Evolutionary conservation across 1,140 invertebrate species (phyloP).

Genomic region (Pseudomyrmex flavicornis): DNA sequence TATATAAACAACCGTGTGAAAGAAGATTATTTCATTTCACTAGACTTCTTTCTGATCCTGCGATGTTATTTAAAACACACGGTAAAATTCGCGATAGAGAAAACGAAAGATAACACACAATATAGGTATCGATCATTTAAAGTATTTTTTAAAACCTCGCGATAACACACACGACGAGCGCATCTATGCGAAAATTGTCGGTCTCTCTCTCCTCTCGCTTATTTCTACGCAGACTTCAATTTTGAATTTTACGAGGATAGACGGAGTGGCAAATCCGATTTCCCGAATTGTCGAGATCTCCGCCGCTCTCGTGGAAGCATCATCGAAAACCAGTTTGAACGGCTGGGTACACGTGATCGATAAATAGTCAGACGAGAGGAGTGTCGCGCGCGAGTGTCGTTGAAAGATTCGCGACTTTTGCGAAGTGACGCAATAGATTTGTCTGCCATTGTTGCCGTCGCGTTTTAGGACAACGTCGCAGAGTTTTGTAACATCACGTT

Average conservation of each 20-base stretch:
- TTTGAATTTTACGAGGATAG: slow-evolving; percentile 59
- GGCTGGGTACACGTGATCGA: slow-evolving; percentile 48
- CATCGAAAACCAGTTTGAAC: slow-evolving; percentile 56
- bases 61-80: neutral
- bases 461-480: slow-evolving; percentile 31
- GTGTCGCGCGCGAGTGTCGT: slow-evolving; percentile 40
- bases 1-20: too few species aligned
- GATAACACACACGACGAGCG: neutral
- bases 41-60: too few species aligned
- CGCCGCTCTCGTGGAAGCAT: slow-evolving; percentile 41
- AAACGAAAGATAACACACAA: neutral
- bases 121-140: neutral
- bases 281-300: slow-evolving; percentile 55
- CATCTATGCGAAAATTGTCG: slow-evolving; percentile 29
- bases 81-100: neutral
- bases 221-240: slow-evolving; percentile 57
- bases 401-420: slow-evolving; percentile 45
- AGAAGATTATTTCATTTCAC: too few species aligned
- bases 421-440: slow-evolving; percentile 43
- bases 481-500: slow-evolving; percentile 4
- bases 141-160: slow-evolving; percentile 26
- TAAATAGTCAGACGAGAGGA: slow-evolving; percentile 47
- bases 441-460: slow-evolving; percentile 22
- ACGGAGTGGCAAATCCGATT: slow-evolving; percentile 60
- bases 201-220: slow-evolving; percentile 15